Base-by-base conservation (phyloP, 2,888 invertebrate species). In the Dyspetes luteomarginatus region DNA sequence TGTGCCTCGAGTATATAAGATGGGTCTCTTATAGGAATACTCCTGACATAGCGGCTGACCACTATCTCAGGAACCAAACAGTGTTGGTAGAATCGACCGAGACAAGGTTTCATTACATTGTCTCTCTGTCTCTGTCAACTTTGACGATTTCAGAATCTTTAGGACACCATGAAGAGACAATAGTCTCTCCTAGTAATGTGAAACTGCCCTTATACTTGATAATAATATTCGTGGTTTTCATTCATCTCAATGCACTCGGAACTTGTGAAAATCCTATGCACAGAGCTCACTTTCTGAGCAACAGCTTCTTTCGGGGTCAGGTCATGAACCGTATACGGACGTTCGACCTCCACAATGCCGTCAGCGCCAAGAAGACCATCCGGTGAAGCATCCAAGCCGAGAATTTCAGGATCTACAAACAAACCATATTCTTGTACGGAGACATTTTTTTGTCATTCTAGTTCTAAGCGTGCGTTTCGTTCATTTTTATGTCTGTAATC, bases 321-420 rank as follows among this genome's bases (percentile, higher is more conserved):
- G 22, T 85, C 68, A n/a, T 60, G 19, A 9, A 77, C 84, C 12
- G 75, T 77, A 12, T 52, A 67, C 0, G 85, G 84, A 68, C 85
- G 85, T 72, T 86, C 86, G 0, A 86, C 77, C 71, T 86, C 85
- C 3, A 86, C 73, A 28, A 86, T 80, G 3, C 78, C 81, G 64
- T 85, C 77, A n/a, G 69, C 62, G 52, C 74, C 86, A 22, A 85
- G 75, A 1, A 86, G 58, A 24, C 85, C 84, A 73, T 87, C 86
- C 1, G 86, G 85, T 43, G 83, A 81, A 58, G 85, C 85, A 4
- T 83, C 86, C 4, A 86, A 71, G 60, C 77, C 84, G 7, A 45
- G 76, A n/a, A 62, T 24, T 24, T 85, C 67, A 24, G 55, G 24
- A 74, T 87, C 88, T 24, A 87, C 83, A 72, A 88, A 86, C 24